Evolutionary conservation across 2,888 invertebrate genomes (phyloP).

Genomic region (Oscheius sp.): DNA sequence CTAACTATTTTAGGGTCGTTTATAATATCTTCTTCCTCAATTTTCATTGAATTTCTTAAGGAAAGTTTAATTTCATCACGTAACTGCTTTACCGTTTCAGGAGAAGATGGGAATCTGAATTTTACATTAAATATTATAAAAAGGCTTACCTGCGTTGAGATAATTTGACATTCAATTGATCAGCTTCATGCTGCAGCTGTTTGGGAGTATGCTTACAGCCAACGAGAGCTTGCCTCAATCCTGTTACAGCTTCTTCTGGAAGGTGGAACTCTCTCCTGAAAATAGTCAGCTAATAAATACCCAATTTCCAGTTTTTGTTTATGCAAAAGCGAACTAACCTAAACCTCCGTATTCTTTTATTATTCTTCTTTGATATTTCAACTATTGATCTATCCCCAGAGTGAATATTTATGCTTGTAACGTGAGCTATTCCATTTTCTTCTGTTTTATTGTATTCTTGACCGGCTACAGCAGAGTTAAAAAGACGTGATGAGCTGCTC

Average conservation of each 20-base stretch:
- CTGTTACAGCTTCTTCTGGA: constrained; percentile 47
- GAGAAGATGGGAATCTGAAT: constrained; percentile 58
- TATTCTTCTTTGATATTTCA: constrained; percentile 29
- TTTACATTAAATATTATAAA: background rate
- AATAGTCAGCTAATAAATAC: background rate
- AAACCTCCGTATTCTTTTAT: background rate
- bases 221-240: constrained; percentile 41
- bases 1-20: constrained; percentile 44
- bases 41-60: constrained; percentile 37
- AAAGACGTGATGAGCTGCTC: background rate
- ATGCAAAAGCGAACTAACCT: background rate
- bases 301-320: background rate
- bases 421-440: constrained; percentile 23
- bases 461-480: background rate
- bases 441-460: constrained; percentile 20
- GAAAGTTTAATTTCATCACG: constrained; percentile 52
- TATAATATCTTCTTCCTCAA: constrained; percentile 43
- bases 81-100: constrained; percentile 48
- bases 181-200: constrained; percentile 66
- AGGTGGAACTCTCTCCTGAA: constrained; percentile 44
- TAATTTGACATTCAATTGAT: constrained; percentile 54
- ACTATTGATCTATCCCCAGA: constrained; percentile 51
- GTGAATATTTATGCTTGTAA: constrained; percentile 47
- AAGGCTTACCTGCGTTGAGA: constrained; percentile 40
- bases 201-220: constrained; percentile 51